phyloP scores from a whole-genome alignment of 2,113 vertebrate genomes.

The Brachirus orientalis region DNA sequence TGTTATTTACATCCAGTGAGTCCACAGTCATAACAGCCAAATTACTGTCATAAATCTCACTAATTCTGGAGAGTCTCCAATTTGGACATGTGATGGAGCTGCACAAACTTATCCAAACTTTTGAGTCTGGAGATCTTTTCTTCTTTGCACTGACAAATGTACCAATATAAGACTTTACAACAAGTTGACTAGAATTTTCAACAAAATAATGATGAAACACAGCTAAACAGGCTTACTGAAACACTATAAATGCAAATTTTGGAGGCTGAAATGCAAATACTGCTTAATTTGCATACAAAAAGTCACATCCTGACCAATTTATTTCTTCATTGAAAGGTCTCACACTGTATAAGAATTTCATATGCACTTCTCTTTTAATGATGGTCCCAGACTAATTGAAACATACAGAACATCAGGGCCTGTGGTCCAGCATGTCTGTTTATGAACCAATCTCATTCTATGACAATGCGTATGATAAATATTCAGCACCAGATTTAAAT shows the following conservation, averaged over 20 bases:
- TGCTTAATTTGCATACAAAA: slow-evolving; percentile 63
- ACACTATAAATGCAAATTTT: slow-evolving; percentile 81
- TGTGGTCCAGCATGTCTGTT: neutral
- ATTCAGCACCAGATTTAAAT: slow-evolving; percentile 30
- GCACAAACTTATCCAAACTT: slow-evolving; percentile 36
- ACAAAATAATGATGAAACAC: slow-evolving; percentile 67
- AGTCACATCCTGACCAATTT: slow-evolving; percentile 42
- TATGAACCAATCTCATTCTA: slow-evolving; percentile 4
- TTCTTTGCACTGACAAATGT: slow-evolving; percentile 34
- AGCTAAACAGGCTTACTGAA: slow-evolving; percentile 64
- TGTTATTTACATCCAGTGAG: slow-evolving; percentile 70
- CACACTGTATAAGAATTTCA: slow-evolving; percentile 25
- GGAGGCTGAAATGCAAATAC: slow-evolving; percentile 62
- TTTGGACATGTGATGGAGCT: slow-evolving; percentile 29
- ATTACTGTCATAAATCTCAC: slow-evolving; percentile 65
- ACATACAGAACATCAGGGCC: neutral
- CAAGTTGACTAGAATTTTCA: slow-evolving; percentile 41
- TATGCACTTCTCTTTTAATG: neutral
- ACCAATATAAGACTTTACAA: slow-evolving; percentile 34
- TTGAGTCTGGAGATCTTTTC: slow-evolving; percentile 15
- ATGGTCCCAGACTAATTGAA: neutral
- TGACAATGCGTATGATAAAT: slow-evolving; percentile 22
- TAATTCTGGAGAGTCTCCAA: slow-evolving; percentile 43
- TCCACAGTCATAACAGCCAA: slow-evolving; percentile 59
- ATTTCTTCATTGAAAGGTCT: slow-evolving; percentile 56